Base-by-base conservation (phyloP, 2,113 vertebrate species). In the Sylvilagus bachmani region DNA sequence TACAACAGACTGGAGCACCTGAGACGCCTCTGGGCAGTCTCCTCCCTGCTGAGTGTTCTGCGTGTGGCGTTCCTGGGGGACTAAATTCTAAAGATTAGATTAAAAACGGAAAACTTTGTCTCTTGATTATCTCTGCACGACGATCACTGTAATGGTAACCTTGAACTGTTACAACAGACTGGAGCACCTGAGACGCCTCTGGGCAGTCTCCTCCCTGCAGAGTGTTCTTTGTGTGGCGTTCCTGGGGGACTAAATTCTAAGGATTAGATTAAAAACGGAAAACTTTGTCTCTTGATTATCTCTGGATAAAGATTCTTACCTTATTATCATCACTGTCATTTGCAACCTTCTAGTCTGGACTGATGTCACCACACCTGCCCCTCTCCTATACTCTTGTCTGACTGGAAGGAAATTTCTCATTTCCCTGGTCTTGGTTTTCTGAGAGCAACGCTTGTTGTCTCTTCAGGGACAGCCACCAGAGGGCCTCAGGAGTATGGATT, bases 1-100 rank as follows among this genome's bases (percentile, higher is more conserved):
- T 62, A 0, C 7, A 44, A 53, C 1, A 33, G n/a, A 19, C 36
- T 10, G 8, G 62, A 49, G 9, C 10, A 24, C 24, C 49, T 73
- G 3, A 62, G 44, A 51, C 82, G 29, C 6, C 17, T 4, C 25
- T 70, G 29, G 29, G 33, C 67, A 75, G 22, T 70, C 75, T 33
- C 2, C 16, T 19, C 5, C 19, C 36, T 81, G 53, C 69, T 33
- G 27, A 36, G 55, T 8, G 24, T 75, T 79, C n/a, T 69, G 3
- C n/a, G n/a, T n/a, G n/a, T n/a, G n/a, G n/a, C n/a, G n/a, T n/a
- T n/a, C n/a, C n/a, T n/a, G n/a, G n/a, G n/a, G n/a, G n/a, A n/a
- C n/a, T n/a, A n/a, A n/a, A n/a, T n/a, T n/a, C n/a, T n/a, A n/a
- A n/a, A n/a, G n/a, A n/a, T n/a, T n/a, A n/a, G n/a, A n/a, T n/a